Percentiles rank a stretch among this genome's conserved stretches.
These are phyloP conservation scores for Rhynchomys soricoides DNA, from an alignment of 2,113 vertebrate species.

Conservation along the genomic window DNA sequence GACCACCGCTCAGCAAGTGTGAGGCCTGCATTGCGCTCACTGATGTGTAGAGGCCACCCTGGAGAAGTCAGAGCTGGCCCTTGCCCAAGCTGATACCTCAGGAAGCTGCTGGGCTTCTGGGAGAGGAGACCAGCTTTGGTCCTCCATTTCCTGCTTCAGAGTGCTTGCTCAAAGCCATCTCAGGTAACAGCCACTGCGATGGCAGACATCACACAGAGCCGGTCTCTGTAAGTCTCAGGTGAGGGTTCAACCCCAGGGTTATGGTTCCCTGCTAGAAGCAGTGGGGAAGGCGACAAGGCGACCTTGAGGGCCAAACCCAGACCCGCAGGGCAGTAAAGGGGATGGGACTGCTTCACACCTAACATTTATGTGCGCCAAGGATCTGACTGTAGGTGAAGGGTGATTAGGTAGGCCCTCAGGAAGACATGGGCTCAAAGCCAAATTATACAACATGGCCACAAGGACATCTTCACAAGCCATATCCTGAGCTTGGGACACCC, in stretches of 20 bases:
- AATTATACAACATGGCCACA: not conserved
- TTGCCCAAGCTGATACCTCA: not conserved
- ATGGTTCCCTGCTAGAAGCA: not conserved
- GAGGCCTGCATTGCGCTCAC: not conserved
- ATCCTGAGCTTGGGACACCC: not conserved
- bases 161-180: not conserved
- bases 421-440: not conserved
- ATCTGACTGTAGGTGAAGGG: not conserved
- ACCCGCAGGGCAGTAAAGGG: not conserved
- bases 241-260: not conserved
- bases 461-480: not conserved
- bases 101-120: not conserved
- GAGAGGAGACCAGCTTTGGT: not conserved
- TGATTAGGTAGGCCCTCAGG: not conserved
- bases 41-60: not conserved
- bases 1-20: not conserved
- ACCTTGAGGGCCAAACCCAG: not conserved
- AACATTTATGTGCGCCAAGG: not conserved
- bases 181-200: not conserved
- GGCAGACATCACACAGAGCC: not conserved
- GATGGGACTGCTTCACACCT: not conserved
- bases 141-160: not conserved
- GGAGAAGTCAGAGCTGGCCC: not conserved
- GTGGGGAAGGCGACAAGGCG: not conserved
- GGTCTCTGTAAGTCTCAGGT: not conserved